Conservation (phyloP, 92 coral and sea anemone genomes). For the Phenganax stokvisi region DNA sequence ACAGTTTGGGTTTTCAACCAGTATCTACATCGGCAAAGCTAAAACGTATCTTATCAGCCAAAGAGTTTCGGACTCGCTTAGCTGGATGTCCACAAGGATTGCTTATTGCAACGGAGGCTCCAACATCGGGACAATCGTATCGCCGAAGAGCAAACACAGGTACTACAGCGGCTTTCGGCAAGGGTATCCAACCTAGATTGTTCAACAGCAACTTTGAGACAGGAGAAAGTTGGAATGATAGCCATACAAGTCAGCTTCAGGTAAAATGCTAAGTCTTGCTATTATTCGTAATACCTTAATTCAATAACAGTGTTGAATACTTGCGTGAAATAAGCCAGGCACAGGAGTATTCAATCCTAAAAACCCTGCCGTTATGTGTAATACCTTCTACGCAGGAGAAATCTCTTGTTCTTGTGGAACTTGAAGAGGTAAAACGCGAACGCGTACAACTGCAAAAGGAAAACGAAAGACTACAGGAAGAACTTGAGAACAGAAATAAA, state of each 20-base stretch:
- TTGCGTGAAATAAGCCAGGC: background rate
- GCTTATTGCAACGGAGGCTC: slow-evolving; percentile 34
- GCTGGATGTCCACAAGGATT: slow-evolving; percentile 32
- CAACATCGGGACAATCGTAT: slow-evolving; percentile 20
- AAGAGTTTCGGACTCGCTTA: slow-evolving; percentile 28
- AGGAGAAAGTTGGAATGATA: background rate
- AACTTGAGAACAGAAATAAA: slow-evolving; percentile 36
- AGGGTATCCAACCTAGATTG: background rate
- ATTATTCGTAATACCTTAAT: no score
- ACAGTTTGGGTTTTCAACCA: background rate
- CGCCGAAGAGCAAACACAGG: slow-evolving; percentile 26
- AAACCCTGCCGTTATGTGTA: background rate
- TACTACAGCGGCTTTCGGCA: background rate
- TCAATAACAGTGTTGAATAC: no score
- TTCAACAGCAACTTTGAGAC: background rate
- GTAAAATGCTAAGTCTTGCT: background rate
- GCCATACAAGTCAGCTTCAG: background rate
- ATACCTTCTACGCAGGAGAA: background rate
- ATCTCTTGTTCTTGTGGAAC: slow-evolving; percentile 10
- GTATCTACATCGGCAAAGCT: background rate
- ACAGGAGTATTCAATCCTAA: background rate
- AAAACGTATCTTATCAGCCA: slow-evolving; percentile 13
- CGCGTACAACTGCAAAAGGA: slow-evolving; percentile 27
- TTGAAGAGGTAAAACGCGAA: slow-evolving; percentile 15
- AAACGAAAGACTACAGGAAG: slow-evolving; percentile 26